A percentile compares a stretch with the other conserved stretches of the same genome.
Evolutionary conservation across 2,113 vertebrate genomes (phyloP).

Genomic region (Parotia lawesii): DNA sequence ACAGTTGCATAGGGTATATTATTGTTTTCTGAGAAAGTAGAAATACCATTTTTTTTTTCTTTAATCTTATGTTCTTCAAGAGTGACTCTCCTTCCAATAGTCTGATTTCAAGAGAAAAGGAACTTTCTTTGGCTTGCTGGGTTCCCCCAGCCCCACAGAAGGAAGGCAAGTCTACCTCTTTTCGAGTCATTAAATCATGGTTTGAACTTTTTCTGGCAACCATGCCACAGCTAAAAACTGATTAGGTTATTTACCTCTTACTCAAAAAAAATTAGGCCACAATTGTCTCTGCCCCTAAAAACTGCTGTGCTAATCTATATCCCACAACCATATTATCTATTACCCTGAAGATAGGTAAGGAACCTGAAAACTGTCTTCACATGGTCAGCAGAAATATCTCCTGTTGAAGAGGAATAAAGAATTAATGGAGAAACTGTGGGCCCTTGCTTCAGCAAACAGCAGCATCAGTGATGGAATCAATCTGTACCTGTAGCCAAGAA

Average conservation of each 20-base stretch:
- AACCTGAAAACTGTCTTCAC: not conserved
- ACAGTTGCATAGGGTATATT: not conserved
- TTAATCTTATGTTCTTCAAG: not conserved
- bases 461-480: not conserved
- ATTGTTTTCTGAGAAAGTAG: not conserved
- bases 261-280: not conserved
- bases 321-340: not conserved
- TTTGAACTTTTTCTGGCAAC: not conserved
- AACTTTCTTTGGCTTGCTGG: not conserved
- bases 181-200: not conserved
- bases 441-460: not conserved
- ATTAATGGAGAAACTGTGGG: not conserved
- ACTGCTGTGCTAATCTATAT: not conserved
- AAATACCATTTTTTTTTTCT: not conserved
- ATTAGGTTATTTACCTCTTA: not conserved
- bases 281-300: not conserved
- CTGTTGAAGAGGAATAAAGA: not conserved
- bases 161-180: not conserved
- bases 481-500: not conserved
- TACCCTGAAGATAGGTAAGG: not conserved
- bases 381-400: not conserved
- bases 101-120: not conserved
- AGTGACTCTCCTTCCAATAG: not conserved
- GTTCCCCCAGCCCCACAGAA: fast-evolving
- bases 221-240: not conserved